Evolutionary conservation across 2,888 invertebrate species (phyloP).

Genomic region (Dolichomitus sp.): DNA sequence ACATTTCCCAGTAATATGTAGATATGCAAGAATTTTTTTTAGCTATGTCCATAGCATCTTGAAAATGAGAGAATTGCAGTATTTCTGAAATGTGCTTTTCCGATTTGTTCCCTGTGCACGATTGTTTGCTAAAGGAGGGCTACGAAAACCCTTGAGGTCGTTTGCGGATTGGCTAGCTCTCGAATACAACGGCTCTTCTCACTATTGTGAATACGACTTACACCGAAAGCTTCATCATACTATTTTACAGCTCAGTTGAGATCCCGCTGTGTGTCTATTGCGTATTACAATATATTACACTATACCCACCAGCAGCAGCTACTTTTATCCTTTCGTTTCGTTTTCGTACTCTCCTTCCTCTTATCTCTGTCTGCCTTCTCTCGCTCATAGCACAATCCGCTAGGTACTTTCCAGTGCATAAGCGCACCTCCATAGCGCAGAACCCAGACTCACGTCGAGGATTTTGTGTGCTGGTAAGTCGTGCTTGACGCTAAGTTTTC

Average conservation of each 20-base stretch:
- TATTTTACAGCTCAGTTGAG: conserved; percentile 32
- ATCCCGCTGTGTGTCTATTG: not conserved
- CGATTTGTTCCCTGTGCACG: conserved; percentile 7
- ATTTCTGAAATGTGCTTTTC: not conserved
- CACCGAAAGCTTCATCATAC: conserved; percentile 11
- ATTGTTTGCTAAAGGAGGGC: not conserved
- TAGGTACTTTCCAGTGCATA: not conserved
- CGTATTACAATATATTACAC: conserved; percentile 26
- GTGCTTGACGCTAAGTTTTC: conserved; percentile 36
- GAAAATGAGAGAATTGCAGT: not conserved
- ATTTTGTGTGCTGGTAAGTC: conserved; percentile 11
- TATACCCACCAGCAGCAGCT: not conserved
- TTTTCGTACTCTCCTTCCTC: conserved; percentile 28
- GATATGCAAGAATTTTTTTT: not conserved
- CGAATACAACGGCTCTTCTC: conserved; percentile 9
- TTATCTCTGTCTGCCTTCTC: not conserved
- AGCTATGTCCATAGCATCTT: not conserved
- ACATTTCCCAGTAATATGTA: not conserved
- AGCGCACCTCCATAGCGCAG: not conserved
- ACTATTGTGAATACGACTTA: too few species aligned
- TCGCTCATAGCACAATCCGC: not conserved
- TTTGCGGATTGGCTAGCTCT: not conserved
- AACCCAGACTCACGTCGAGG: not conserved
- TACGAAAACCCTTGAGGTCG: conserved; percentile 3
- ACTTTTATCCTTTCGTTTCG: conserved; percentile 15